phyloP scores from a whole-genome alignment of 2,113 vertebrate species.

The Larimichthys polyactis region DNA sequence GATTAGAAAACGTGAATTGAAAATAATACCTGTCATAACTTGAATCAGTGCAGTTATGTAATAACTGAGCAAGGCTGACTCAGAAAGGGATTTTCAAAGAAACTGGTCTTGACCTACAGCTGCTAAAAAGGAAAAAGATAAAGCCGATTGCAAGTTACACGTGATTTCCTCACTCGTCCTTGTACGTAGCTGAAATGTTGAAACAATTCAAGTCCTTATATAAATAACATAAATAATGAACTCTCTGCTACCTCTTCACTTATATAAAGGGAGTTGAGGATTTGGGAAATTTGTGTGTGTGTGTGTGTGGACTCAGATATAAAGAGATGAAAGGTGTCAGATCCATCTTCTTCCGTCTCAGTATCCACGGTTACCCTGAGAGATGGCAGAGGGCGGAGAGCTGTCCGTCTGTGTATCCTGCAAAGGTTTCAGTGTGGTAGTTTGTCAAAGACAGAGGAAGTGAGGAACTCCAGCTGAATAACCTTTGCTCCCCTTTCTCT shows the following conservation, averaged over 20 bases:
- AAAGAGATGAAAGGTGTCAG: slow-evolving; percentile 63
- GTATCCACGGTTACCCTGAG: slow-evolving; percentile 35
- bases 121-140: not conserved
- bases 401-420: slow-evolving; percentile 42
- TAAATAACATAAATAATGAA: slow-evolving; percentile 53
- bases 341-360: slow-evolving; percentile 37
- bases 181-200: not conserved
- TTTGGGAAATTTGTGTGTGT: not conserved
- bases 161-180: not conserved
- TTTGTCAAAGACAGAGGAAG: slow-evolving; percentile 43
- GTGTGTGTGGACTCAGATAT: slow-evolving; percentile 23
- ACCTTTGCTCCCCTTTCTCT: slow-evolving; percentile 20
- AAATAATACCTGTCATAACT: not conserved
- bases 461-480: slow-evolving; percentile 30
- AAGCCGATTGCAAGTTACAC: not conserved
- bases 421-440: slow-evolving; percentile 43
- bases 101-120: slow-evolving; percentile 10
- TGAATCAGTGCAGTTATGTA: slow-evolving; percentile 3
- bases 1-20: not conserved
- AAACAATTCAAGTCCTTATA: slow-evolving; percentile 29
- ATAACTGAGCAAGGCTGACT: not conserved
- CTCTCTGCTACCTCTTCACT: slow-evolving; percentile 40
- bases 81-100: slow-evolving; percentile 3
- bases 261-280: slow-evolving; percentile 14
- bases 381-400: slow-evolving; percentile 54